Evolutionary conservation across 2,888 invertebrate genomes (phyloP), one percentile per base, ranked within the genome.

Genomic region (Callyntrura sp.): DNA sequence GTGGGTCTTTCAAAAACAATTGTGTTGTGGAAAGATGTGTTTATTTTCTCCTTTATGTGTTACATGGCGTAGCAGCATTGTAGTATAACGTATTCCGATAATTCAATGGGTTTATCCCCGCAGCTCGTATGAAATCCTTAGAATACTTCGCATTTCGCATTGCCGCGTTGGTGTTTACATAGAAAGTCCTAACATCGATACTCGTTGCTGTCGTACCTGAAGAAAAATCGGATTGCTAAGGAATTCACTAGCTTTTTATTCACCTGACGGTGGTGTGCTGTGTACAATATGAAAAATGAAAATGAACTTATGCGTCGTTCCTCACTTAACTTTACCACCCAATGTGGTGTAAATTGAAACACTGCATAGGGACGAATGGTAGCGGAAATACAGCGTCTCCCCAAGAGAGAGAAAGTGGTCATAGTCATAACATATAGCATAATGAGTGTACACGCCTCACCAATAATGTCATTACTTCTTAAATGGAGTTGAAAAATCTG

Each of bases 401-500:
- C 35, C 35, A 35, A 35, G 35, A 35, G 6, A 35, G n/a, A n/a
- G n/a, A 60, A 60, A 20, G 20, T 23, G 4, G 60, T 23, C 60
- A 60, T 60, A 60, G 9, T 35, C 35, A 35, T 35, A 14, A 51
- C 51, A 11, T 60, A 20, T 60, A 60, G 20, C 60, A 60, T 60
- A 60, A 60, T 23, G 60, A 20, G 17, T 20, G 9, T 60, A 20
- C 11, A 60, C 17, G 20, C 20, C 60, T 6, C 60, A 60, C 60
- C 17, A 57, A 60, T 60, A 60, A 60, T 60, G 60, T 20, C 60
- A 60, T 60, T 60, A 60, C 20, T 60, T 20, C 23, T 23, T 60
- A 60, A 60, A 60, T 60, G 60, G 23, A 60, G 23, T 60, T 8
- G 60, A 23, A 60, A 60, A 60, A 60, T 23, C 23, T 9, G 23